Evolutionary conservation across 2,888 invertebrate species (phyloP), one percentile per base, ranked within the genome.

Genomic region (Terebella lapidaria): DNA sequence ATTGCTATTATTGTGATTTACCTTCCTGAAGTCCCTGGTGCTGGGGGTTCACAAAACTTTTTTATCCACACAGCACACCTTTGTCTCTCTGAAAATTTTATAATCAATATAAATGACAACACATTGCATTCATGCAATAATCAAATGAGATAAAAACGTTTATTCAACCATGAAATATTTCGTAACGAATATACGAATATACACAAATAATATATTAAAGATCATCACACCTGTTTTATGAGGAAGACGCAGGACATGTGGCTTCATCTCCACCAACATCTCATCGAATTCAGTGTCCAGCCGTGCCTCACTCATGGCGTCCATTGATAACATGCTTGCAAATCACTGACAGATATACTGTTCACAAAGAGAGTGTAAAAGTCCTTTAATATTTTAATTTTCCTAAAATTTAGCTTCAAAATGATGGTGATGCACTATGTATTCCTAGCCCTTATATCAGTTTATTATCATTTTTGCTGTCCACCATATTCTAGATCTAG

Each of bases 1-100:
- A n/a, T 5, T 5, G 24, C 15, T 20, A 22, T 49, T n/a, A n/a
- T n/a, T n/a, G n/a, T n/a, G n/a, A 22, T 25, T 22, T 28, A 60
- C 60, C 57, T 57, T 30, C 45, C 57, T 24, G 46, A 27, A 24
- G 53, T 28, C 3, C 60, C 57, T 20, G 42, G n/a, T 5, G 57
- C 67, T 27, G 71, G 71, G 24, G 71, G 72, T 35, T 77, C 76
- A 70, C 78, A 78, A 27, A 79, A 67, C 62, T 78, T 78, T 66
- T 78, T 78, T 51, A 79, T 79, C 79, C 78, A 79, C 25, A 76
- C 71, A 42, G 78, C 79, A 73, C 77, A 77, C 60, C 72, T 72
- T 65, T 79, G 78, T 46, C 77, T 69, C 58, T 78, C 78, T 77
- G 70, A n/a, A 49, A n/a, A 49, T 20, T 49, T 5, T 49, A n/a